These are phyloP conservation scores for Isurus oxyrinchus DNA, from an alignment of 2,113 vertebrate genomes.

Conservation along the genomic window DNA sequence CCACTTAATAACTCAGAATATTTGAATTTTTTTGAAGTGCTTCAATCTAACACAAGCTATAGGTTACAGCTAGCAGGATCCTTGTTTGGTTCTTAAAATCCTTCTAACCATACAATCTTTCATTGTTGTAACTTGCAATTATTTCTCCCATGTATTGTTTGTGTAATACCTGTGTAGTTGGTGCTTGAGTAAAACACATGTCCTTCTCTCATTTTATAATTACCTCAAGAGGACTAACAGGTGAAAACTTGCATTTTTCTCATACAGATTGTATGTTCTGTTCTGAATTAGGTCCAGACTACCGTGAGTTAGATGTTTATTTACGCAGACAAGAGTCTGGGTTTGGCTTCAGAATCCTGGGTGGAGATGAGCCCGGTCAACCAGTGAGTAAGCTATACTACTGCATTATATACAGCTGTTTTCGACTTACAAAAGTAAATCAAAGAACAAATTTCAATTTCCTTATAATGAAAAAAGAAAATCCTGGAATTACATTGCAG, in stretches of 20 bases:
- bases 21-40: neutral
- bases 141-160: neutral
- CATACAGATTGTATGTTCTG: neutral
- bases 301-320: slow-evolving; percentile 90
- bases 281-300: slow-evolving; percentile 41
- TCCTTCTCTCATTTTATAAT: neutral
- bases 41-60: neutral
- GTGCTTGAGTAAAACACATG: neutral
- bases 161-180: neutral
- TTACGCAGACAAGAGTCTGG: slow-evolving; percentile 94
- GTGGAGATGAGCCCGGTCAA: slow-evolving; percentile 94
- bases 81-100: neutral
- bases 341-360: slow-evolving; percentile 94
- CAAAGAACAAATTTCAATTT: neutral
- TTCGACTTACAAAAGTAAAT: neutral
- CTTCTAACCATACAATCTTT: neutral
- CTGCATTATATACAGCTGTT: neutral
- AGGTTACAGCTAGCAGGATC: slow-evolving; percentile 1
- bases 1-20: neutral
- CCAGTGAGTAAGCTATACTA: slow-evolving; percentile 72
- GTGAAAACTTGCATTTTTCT: neutral
- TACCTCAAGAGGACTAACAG: neutral
- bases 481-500: neutral
- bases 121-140: neutral
- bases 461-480: neutral